These are phyloP conservation scores for Poeciliopsis paucimaculata DNA, from an alignment of 2,797 vertebrate genomes.

Conservation along the genomic window DNA sequence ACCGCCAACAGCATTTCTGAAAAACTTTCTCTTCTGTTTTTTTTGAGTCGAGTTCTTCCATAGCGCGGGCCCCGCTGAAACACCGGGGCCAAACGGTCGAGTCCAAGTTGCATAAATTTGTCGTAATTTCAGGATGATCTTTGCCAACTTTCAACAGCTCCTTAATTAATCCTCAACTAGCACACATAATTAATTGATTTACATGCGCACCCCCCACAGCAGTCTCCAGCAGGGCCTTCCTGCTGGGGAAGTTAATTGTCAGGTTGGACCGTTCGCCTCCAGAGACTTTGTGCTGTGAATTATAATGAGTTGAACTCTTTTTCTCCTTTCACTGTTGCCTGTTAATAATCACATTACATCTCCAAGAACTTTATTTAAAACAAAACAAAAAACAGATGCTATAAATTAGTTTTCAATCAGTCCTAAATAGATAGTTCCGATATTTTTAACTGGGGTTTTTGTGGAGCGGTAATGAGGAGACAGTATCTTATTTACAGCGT, in stretches of 20 bases:
- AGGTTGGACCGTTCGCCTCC: constrained; percentile 63
- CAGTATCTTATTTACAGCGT: not conserved
- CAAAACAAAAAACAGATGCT: not conserved
- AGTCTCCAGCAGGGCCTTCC: constrained; percentile 54
- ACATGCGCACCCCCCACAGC: constrained; percentile 39
- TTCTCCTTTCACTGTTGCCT: not conserved
- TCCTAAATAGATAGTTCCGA: not conserved
- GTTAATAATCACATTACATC: not conserved
- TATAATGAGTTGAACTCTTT: constrained; percentile 60
- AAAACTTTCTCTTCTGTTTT: not conserved
- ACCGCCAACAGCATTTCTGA: not conserved
- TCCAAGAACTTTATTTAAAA: not conserved
- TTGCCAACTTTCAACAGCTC: constrained; percentile 54
- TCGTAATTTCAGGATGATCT: constrained; percentile 30
- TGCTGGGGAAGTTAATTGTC: constrained; percentile 77
- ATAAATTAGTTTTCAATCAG: not conserved
- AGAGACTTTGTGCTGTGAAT: constrained; percentile 67
- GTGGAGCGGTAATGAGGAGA: not conserved
- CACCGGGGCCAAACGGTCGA: not conserved
- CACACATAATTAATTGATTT: constrained; percentile 73
- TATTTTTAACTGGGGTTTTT: not conserved
- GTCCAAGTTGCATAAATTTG: constrained; percentile 22
- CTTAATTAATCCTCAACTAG: constrained; percentile 70
- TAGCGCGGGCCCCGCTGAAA: too few relatives aligned
- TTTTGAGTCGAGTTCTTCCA: not conserved